Percentiles rank a stretch among this genome's conserved stretches.
These are phyloP conservation scores for Ctenomys sociabilis DNA, from an alignment of 2,113 vertebrate genomes.

Conservation along the genomic window DNA sequence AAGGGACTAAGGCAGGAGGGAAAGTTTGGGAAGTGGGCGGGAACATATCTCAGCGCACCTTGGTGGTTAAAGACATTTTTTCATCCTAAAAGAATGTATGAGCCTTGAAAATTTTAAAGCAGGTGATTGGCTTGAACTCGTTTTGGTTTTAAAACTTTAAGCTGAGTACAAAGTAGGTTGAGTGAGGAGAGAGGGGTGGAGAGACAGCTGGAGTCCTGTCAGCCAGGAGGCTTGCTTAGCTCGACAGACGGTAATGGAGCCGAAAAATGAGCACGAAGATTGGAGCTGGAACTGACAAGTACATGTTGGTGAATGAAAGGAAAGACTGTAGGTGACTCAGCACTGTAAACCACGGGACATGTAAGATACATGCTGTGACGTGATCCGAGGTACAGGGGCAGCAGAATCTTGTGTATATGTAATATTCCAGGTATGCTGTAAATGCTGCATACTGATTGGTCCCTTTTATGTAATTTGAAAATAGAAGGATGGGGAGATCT, in stretches of 20 bases:
- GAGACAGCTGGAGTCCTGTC: not conserved
- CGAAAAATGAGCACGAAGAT: not conserved
- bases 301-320: not conserved
- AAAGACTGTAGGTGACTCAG: not conserved
- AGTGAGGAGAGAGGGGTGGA: not conserved
- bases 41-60: not conserved
- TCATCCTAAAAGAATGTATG: not conserved
- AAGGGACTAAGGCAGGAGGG: fast-evolving
- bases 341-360: not conserved
- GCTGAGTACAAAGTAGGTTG: not conserved
- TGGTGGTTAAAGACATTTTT: not conserved
- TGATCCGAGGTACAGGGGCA: not conserved
- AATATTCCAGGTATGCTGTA: not conserved
- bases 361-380: not conserved
- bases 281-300: not conserved
- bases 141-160: not conserved
- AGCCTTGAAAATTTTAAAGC: not conserved
- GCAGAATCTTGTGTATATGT: not conserved
- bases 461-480: not conserved
- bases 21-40: not conserved
- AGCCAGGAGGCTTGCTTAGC: not conserved
- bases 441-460: not conserved
- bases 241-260: not conserved
- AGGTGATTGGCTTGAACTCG: not conserved
- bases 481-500: not conserved